These are phyloP conservation scores for Phaonia tiefii DNA, from an alignment of 2,888 invertebrate genomes.

Conservation along the genomic window DNA sequence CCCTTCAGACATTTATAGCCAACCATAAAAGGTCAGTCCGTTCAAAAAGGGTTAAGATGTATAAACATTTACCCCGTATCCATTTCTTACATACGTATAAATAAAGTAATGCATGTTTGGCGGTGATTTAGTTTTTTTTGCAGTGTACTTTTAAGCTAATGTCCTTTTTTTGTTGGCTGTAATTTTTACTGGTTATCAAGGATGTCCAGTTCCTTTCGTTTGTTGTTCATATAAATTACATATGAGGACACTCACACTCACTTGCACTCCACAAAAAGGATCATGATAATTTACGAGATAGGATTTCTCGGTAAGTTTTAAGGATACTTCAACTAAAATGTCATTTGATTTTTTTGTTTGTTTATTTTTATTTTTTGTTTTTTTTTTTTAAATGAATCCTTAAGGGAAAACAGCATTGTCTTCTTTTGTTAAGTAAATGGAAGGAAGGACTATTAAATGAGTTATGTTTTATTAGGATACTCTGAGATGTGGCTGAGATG, in stretches of 20 bases:
- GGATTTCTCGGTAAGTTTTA: conserved; percentile 55
- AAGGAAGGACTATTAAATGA: not conserved
- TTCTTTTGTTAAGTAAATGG: conserved; percentile 5
- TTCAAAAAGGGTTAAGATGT: conserved; percentile 27
- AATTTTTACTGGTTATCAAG: conserved; percentile 54
- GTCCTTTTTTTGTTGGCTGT: conserved; percentile 58
- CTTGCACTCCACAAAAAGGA: conserved; percentile 56
- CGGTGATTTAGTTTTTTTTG: conserved; percentile 5
- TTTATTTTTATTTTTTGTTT: not conserved
- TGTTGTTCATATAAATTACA: conserved; percentile 6
- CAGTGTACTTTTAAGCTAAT: conserved; percentile 50
- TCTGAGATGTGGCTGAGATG: too few species aligned
- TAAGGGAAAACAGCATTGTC: conserved; percentile 17
- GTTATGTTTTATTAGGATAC: not conserved
- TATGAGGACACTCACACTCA: conserved; percentile 32
- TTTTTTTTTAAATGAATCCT: conserved; percentile 12
- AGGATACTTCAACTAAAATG: conserved; percentile 41
- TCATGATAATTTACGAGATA: conserved; percentile 70
- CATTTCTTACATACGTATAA: not conserved
- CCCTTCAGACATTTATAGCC: not conserved
- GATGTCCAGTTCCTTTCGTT: conserved; percentile 49
- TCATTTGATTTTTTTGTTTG: conserved; percentile 12
- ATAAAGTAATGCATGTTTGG: not conserved
- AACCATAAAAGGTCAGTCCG: conserved; percentile 24
- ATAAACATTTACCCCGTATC: not conserved